Base-by-base conservation (phyloP, 2,888 invertebrate species). In the Plusia festucae region DNA sequence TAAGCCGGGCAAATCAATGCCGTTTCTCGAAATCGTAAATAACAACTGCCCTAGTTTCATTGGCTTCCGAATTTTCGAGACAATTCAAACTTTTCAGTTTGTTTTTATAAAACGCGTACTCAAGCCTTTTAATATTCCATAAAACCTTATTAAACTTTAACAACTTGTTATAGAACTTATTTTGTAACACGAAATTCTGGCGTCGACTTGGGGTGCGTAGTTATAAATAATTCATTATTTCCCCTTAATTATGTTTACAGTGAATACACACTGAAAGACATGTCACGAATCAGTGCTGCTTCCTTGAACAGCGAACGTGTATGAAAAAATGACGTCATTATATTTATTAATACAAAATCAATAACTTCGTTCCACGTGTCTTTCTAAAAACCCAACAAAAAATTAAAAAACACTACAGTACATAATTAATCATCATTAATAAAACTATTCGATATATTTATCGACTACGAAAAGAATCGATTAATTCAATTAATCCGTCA, bases 141-240 rank as follows among this genome's bases (percentile, higher is more conserved):
- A 49, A 11, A 49, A 18, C 46, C 11, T 49, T 20, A 18, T 20
- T 13, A 49, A 49, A 49, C 20, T 49, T 49, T 11, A 46, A 46
- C 46, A 46, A 18, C 18, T 49, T 49, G 20, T 18, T 49, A 11
- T 20, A 18, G 18, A 49, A 49, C 16, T 49, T 49, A 49, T 49
- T 49, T 18, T 9, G 20, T 49, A 49, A 49, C 46, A 11, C 13
- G 20, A 49, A 18, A 20, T 49, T 46, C 11, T 49, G 46, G 2
- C 18, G 9, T 11, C 18, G 13, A 18, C 46, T 20, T 49, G 18
- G 11, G 46, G 18, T 49, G 20, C 11, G 20, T 49, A 20, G 18
- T 49, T 49, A 20, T 49, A 18, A 49, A 49, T 49, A 49, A 49
- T 49, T 9, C 9, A 40, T 40, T 40, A 40, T 40, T 40, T 40